phyloP scores from a whole-genome alignment of 2,888 invertebrate species.

The Drosophila dives region DNA sequence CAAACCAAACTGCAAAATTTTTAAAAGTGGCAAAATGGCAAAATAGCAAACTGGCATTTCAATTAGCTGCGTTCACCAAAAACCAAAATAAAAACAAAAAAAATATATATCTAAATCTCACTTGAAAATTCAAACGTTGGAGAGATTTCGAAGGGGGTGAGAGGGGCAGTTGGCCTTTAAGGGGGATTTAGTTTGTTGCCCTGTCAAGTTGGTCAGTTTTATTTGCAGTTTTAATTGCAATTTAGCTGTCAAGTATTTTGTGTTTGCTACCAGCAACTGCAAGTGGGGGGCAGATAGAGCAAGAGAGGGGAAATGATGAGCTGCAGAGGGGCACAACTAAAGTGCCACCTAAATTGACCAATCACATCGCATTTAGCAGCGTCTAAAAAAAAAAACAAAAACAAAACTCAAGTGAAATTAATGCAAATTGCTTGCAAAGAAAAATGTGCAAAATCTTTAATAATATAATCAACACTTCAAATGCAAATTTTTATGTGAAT shows the following conservation, averaged over 20 bases:
- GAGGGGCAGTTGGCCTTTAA: constrained; percentile 13
- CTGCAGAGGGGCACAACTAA: background rate
- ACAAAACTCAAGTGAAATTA: constrained; percentile 44
- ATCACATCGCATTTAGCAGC: constrained; percentile 27
- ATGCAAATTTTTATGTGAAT: background rate
- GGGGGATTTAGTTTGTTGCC: constrained; percentile 32
- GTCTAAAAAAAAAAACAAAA: background rate
- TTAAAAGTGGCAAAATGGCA: constrained; percentile 36
- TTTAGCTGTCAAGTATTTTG: constrained; percentile 54
- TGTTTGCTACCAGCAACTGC: constrained; percentile 25
- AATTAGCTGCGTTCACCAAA: constrained; percentile 67
- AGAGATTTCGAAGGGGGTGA: constrained; percentile 21
- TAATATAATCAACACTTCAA: constrained; percentile 6
- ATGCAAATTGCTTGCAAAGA: constrained; percentile 20
- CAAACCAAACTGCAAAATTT: constrained; percentile 18
- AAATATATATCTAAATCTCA: constrained; percentile 18
- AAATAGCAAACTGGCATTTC: constrained; percentile 74
- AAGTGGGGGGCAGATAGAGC: background rate
- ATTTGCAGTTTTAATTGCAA: constrained; percentile 57
- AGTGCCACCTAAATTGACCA: constrained; percentile 28
- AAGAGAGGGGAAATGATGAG: background rate
- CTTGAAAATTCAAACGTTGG: constrained; percentile 52
- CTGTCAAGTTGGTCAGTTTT: constrained; percentile 24
- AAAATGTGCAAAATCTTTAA: constrained; percentile 19
- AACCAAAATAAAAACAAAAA: constrained; percentile 33